Evolutionary conservation across 2,113 vertebrate genomes (phyloP), one percentile per base, ranked within the genome.

Genomic region (Antigone vipio): DNA sequence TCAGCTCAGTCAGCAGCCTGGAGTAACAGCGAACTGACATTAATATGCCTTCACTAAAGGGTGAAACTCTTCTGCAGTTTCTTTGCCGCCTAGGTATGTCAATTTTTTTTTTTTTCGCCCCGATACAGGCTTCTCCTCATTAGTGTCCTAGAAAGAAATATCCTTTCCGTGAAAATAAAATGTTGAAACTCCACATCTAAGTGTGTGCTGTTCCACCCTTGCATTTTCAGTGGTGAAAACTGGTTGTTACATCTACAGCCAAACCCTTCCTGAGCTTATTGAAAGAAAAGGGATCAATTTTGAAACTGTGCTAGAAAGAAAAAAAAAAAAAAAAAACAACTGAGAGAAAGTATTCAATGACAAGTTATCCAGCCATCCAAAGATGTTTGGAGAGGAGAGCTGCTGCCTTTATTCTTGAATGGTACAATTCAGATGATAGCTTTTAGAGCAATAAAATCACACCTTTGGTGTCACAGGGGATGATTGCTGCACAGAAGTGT

Each of bases 381-480:
- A 94, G 69, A 95, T 95, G 82, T 96, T 97, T 97, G 85, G 93
- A 89, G 89, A 56, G 27, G 86, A 95, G 58, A 92, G 76, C 56
- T 85, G 30, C 80, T 91, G 72, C 91, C 89, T 97, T 96, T 97
- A 94, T 94, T 97, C 96, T 96, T 91, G 95, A 98, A 95, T 34
- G 58, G 73, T 78, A 78, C 94, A 89, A 96, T 97, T 97, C 92
- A 89, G 91, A 96, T 85, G 91, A 96, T 85, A 83, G 89, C 93
- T 98, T 97, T 98, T 60, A 97, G 85, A 85, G 85, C 95, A 94
- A 91, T 91, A 94, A 97, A 97, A 97, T 97, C 85, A 44, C 38
- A 85, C 89, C 92, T 93, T 96, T 96, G 85, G 79, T 88, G 96
- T 97, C 94, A 91, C 1, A 2, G 56, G 62, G 68, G 67, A 79